These are phyloP conservation scores for Parochlus steinenii DNA, from an alignment of 2,888 invertebrate species.

Conservation along the genomic window DNA sequence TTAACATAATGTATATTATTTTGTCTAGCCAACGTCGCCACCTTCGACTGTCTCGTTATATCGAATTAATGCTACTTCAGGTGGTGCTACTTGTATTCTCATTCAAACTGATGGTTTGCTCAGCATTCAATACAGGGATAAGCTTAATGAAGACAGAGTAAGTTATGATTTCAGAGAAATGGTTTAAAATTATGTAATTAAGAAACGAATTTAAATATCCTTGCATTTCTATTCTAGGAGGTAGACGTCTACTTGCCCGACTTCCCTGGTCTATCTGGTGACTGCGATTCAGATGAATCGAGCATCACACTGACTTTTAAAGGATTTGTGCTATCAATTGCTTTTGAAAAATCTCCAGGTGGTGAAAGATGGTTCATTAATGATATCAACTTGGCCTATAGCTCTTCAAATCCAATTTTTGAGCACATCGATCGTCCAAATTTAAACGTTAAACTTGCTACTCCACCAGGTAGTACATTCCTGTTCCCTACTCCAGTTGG, in stretches of 20 bases:
- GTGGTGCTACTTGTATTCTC: constrained; percentile 62
- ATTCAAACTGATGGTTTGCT: constrained; percentile 61
- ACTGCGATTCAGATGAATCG: constrained; percentile 58
- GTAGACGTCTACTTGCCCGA: constrained; percentile 62
- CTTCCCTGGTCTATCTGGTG: constrained; percentile 51
- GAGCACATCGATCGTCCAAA: constrained; percentile 42
- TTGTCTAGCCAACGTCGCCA: constrained; percentile 23
- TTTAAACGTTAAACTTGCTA: constrained; percentile 35
- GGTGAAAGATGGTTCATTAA: constrained; percentile 81
- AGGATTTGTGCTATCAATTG: constrained; percentile 54
- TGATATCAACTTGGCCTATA: constrained; percentile 57
- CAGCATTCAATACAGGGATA: constrained; percentile 51
- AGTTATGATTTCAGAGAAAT: constrained; percentile 20
- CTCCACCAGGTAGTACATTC: constrained; percentile 40
- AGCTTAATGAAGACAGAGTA: constrained; percentile 41
- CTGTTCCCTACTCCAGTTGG: constrained; percentile 76
- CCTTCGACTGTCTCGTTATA: constrained; percentile 40
- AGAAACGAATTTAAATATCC: not conserved
- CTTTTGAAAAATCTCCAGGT: constrained; percentile 44
- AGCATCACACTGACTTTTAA: constrained; percentile 56
- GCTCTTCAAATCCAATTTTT: constrained; percentile 41
- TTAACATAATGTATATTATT: constrained; percentile 2
- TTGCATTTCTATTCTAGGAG: constrained; percentile 29
- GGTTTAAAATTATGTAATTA: not conserved
- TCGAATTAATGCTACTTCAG: constrained; percentile 46